phyloP scores from a whole-genome alignment of 2,888 invertebrate species.

The Bugula neritina region DNA sequence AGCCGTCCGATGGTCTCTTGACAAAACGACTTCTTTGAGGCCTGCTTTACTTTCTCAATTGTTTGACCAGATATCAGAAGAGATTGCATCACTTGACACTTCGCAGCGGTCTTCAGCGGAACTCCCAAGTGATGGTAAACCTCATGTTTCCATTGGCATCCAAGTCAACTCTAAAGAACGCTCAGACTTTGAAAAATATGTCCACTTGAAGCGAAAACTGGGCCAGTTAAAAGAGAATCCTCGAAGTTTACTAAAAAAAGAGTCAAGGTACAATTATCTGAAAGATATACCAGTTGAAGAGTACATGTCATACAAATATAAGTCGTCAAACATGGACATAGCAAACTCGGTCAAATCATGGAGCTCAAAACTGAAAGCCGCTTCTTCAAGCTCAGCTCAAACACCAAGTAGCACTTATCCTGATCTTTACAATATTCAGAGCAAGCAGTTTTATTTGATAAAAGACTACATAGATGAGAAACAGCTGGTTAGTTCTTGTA shows the following conservation, averaged over 20 bases:
- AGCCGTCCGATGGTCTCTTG: too few relatives aligned
- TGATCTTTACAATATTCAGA: not conserved
- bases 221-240: not conserved
- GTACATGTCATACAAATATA: not conserved
- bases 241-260: not conserved
- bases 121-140: too few relatives aligned
- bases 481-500: too few relatives aligned
- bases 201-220: not conserved
- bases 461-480: not conserved
- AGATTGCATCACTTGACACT: too few relatives aligned
- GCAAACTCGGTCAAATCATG: too few relatives aligned
- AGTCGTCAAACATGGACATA: not conserved
- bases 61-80: too few relatives aligned
- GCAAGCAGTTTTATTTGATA: not conserved
- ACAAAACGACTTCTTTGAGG: too few relatives aligned
- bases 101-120: too few relatives aligned
- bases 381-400: not conserved
- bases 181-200: not conserved
- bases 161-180: not conserved
- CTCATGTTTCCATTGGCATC: not conserved
- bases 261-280: not conserved
- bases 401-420: not conserved
- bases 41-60: too few relatives aligned
- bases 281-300: not conserved
- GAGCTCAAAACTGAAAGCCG: not conserved